Evolutionary conservation across 2,113 vertebrate species (phyloP), one percentile per base, ranked within the genome.

Genomic region (Bagarius yarrelli): DNA sequence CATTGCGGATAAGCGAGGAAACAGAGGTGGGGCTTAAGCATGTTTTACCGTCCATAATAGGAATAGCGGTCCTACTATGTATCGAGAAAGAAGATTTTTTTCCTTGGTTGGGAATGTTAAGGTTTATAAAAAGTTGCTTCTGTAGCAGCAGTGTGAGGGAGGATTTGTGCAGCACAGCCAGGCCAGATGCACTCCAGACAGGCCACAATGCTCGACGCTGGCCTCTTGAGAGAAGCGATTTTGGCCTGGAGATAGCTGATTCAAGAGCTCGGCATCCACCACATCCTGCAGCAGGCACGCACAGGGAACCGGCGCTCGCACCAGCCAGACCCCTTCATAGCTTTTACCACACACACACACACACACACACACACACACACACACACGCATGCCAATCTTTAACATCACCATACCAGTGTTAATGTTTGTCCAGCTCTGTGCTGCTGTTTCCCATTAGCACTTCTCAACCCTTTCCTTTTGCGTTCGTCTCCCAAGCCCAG

Each of bases 271-370:
- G 53, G 84, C 81, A 78, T 90, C 84, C 83, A 64, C 85, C 60
- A 81, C 81, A 89, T 90, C 88, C 88, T 91, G 83, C 81, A 78
- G 57, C 66, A 87, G 85, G 81, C 79, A 81, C 50, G 53, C 80
- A 86, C 84, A 53, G 72, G 78, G 52, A 78, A 79, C 47, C 74
- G 36, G 30, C 30, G 23, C 61, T 81, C n/a, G 74, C 66, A 56
- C 70, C 60, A 79, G 64, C 67, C 61, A 36, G 44, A 76, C 25
- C 27, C 27, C 44, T 34, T 36, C 32, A 25, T 40, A 60, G 60
- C 57, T 79, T 81, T 81, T 44, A 79, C 61, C 75, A 60, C 73
- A 72, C 30, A 56, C 75, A 76, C 55, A 32, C 40, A 52, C n/a
- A 76, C 64, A 76, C 72, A 74, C 66, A 83, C 25, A 76, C 53